Evolutionary conservation across 2,113 vertebrate genomes (phyloP), one percentile per base, ranked within the genome.

Genomic region (Colinus virginianus): DNA sequence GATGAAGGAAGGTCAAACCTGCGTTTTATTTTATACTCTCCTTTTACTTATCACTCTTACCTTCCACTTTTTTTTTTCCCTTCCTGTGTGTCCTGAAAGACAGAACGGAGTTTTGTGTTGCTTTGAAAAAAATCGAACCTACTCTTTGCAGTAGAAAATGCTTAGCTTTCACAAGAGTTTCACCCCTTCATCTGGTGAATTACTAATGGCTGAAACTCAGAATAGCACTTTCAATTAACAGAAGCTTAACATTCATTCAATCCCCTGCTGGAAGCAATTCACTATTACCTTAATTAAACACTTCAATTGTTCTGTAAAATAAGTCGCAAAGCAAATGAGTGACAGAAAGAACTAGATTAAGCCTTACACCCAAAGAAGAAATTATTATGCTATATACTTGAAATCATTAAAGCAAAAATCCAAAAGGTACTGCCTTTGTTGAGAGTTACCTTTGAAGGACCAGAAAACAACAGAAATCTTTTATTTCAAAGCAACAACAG

Each of bases 41-140:
- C 45, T 59, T 28, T 56, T 56, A 49, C 13, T 84, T 94, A 55
- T 77, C 26, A 72, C 82, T 92, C 40, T 84, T 42, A 40, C 5
- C 62, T 69, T 34, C 20, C 20, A 46, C 53, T n/a, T 38, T 11
- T 25, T 38, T 36, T 25, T 20, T 19, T 11, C 2, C 2, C 3
- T 15, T 23, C 7, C 1, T 51, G 30, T 69, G 36, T 51, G 67
- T 36, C 42, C 30, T 42, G 67, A 81, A 92, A 10, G 3, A 64
- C 8, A 90, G 36, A 90, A 32, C 10, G 71, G n/a, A 88, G 25
- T 85, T 74, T 63, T 43, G 70, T 3, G 7, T 15, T 56, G 61
- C 34, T 94, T 88, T 88, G 38, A 84, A 94, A 93, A 86, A 94
- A 93, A 83, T 30, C 32, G 90, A 67, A 17, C 59, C 26, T 85